Evolutionary conservation across 2,113 vertebrate species (phyloP).

Genomic region (Herpetotheres cachinnans): DNA sequence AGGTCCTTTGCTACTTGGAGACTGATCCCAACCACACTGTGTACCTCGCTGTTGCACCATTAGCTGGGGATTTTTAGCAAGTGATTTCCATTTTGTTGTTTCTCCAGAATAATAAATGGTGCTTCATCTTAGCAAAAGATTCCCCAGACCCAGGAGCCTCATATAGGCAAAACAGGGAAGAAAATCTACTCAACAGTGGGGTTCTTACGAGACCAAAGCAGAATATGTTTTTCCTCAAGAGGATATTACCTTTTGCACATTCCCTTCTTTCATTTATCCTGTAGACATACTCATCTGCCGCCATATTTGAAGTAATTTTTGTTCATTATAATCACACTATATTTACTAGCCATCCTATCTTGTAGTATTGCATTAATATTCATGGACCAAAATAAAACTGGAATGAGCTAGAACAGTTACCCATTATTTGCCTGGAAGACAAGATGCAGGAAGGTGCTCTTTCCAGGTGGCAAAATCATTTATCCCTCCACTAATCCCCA

Average conservation of each 20-base stretch:
- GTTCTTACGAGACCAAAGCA: neutral
- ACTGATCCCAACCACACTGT: rapidly evolving
- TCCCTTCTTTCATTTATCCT: neutral
- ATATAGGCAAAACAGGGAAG: neutral
- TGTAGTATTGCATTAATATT: neutral
- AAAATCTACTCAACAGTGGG: neutral
- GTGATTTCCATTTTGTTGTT: neutral
- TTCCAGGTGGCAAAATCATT: neutral
- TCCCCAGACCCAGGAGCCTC: neutral
- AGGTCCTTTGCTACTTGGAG: neutral
- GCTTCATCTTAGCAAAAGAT: neutral
- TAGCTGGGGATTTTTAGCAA: neutral
- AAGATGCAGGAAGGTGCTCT: neutral
- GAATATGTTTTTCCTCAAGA: neutral
- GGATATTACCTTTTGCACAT: neutral
- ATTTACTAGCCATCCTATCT: neutral
- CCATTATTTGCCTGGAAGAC: neutral
- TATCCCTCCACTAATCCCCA: neutral
- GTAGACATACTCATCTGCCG: neutral
- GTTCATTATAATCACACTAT: neutral
- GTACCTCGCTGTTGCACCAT: neutral
- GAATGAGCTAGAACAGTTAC: neutral
- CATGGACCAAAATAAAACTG: neutral
- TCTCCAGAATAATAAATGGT: neutral
- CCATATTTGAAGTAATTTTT: neutral